Evolutionary conservation across 2,797 vertebrate species (phyloP).

Genomic region (Hybognathus amarus): DNA sequence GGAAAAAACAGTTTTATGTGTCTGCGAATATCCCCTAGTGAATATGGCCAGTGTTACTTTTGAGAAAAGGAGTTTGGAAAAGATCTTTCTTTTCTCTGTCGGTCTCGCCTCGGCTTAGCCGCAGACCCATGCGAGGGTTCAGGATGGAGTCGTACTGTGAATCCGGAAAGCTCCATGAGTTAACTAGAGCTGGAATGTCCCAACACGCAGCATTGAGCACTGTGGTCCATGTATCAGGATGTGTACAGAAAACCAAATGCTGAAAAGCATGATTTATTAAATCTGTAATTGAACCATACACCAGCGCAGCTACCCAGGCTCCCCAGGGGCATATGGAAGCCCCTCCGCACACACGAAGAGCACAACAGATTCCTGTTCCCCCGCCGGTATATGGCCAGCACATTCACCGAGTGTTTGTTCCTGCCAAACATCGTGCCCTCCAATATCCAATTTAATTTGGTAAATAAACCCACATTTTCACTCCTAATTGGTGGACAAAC

Average conservation of each 20-base stretch:
- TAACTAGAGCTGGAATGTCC: constrained; percentile 43
- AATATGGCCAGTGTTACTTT: constrained; percentile 50
- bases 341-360: constrained; percentile 27
- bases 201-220: constrained; percentile 31
- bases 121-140: constrained; percentile 34
- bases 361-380: constrained; percentile 52
- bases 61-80: constrained; percentile 42
- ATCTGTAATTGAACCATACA: constrained; percentile 55
- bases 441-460: constrained; percentile 54
- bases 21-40: constrained; percentile 35
- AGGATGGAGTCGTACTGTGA: constrained; percentile 56
- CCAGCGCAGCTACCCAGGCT: constrained; percentile 31
- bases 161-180: constrained; percentile 41
- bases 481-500: constrained; percentile 57
- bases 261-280: constrained; percentile 64
- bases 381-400: constrained; percentile 26
- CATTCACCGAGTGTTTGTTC: constrained; percentile 54
- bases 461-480: constrained; percentile 57
- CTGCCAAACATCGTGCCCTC: constrained; percentile 50
- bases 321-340: constrained; percentile 34
- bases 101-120: constrained; percentile 29
- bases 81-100: constrained; percentile 8
- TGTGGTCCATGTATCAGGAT: constrained; percentile 43
- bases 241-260: constrained; percentile 29
- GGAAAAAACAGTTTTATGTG: constrained; percentile 26